Base-by-base conservation (phyloP, 2,888 invertebrate species). In the Mechanitis messenoides region DNA sequence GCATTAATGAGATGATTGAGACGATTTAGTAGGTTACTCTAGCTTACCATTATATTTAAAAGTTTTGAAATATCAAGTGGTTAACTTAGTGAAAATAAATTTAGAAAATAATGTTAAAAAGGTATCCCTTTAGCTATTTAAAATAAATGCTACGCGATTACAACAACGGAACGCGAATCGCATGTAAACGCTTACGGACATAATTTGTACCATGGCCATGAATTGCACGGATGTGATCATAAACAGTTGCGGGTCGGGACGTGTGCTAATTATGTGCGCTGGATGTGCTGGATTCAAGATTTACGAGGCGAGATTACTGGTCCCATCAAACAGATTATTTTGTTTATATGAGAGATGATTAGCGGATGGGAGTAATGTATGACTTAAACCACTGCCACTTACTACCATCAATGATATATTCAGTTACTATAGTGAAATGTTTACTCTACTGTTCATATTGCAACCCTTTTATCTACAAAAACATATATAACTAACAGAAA, bases 211-310 rank as follows among this genome's bases (percentile, higher is more conserved):
- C 9, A 9, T 9, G 9, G 9, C 42, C 9, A 58, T 53, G 33
- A 60, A 62, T 54, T 59, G 56, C 58, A 47, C 45, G 62, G 56
- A 58, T 56, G 58, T 61, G 61, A 64, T 63, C 67, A 65, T 67
- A 65, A 64, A 67, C 61, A 65, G 55, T 45, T 56, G 60, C 53
- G 59, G 62, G 47, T 45, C 55, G 62, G 59, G 53, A 61, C 63
- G 65, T 66, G 62, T 59, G 62, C 66, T 68, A 66, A 68, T 68
- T 68, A 65, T 63, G 61, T 68, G 66, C 61, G 62, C 66, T 50
- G 31, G 28, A n/a, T 47, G 47, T 47, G 58, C 47, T 58, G 63
- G 62, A 64, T 62, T 61, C 59, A 57, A 55, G 57, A 64, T 56
- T 56, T 9, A 20, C 50, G 58, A 45, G 46, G 54, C 31, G 64